phyloP scores from a whole-genome alignment of 2,113 vertebrate species.

The Australoheros scitulus region DNA sequence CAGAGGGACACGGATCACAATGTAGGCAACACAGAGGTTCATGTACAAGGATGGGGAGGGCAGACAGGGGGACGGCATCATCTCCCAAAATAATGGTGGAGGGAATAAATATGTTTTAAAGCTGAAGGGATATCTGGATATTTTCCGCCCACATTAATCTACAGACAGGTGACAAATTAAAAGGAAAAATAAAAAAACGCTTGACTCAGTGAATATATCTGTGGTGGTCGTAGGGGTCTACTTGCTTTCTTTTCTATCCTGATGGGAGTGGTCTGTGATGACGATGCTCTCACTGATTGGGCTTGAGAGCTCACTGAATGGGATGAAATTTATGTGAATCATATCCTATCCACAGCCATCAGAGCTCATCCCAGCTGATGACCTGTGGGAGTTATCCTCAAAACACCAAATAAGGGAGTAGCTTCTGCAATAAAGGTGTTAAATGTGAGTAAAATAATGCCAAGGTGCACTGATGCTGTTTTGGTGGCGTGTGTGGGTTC shows the following conservation, averaged over 20 bases:
- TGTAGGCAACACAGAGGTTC: slow-evolving; percentile 29
- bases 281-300: not conserved
- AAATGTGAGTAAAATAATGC: not conserved
- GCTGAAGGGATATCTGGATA: not conserved
- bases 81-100: not conserved
- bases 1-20: slow-evolving; percentile 54
- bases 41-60: slow-evolving; percentile 2
- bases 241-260: not conserved
- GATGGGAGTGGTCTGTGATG: not conserved
- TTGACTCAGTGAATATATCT: no score
- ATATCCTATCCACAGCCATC: not conserved
- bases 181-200: not conserved
- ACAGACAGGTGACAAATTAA: not conserved
- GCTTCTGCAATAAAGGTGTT: not conserved
- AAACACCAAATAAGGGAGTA: not conserved
- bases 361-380: accelerated
- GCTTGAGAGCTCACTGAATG: not conserved
- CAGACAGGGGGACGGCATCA: not conserved
- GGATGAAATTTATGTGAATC: not conserved
- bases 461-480: no score
- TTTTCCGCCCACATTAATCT: accelerated
- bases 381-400: not conserved
- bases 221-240: no score
- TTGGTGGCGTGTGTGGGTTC: no score
- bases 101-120: not conserved